Evolutionary conservation across 92 coral and sea anemone genomes (phyloP), one percentile per base, ranked within the genome.

Genomic region (Metridium senile): DNA sequence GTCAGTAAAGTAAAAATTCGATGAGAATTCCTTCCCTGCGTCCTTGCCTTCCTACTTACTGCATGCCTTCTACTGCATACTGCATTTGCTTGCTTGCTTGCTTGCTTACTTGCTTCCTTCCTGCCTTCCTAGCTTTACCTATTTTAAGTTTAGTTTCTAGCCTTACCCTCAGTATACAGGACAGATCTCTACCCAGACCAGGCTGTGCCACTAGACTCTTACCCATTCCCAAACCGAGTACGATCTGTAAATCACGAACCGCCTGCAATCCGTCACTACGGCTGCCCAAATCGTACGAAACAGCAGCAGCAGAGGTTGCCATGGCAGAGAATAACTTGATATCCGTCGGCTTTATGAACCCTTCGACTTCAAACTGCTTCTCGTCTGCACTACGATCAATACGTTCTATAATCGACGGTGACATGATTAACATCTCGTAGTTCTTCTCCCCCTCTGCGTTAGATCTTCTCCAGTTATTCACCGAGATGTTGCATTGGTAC

Each of bases 281-380:
- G 18, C 72, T 49, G 0, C 97, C 97, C 88, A 93, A 88, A 78
- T 91, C 90, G 21, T 74, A 80, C 1, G 97, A 91, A 39, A 91
- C 78, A 11, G 62, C 92, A n/a, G 98, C 97, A 9, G 94, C 98
- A 18, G 98, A 93, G 0, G 93, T 80, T 73, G 98, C 97, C 98
- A 93, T 93, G 84, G 95, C 95, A 58, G 86, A 85, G 7, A 89
- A 81, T 8, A 93, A 53, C 70, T 91, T 88, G 62, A 93, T 65
- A 30, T 93, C 98, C n/a, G 64, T 35, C 8, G 98, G 97, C 26
- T 78, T 54, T 20, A 93, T 81, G 43, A 86, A 71, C 29, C 80
- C 82, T 66, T 86, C 87, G 18, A 26, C 7, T 11, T 70, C 84
- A 69, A 93, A 93, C 85, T 85, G 76, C 18, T 80, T 71, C 23